Evolutionary conservation across 2,113 vertebrate species (phyloP).

Genomic region (Puffinus mauretanicus): DNA sequence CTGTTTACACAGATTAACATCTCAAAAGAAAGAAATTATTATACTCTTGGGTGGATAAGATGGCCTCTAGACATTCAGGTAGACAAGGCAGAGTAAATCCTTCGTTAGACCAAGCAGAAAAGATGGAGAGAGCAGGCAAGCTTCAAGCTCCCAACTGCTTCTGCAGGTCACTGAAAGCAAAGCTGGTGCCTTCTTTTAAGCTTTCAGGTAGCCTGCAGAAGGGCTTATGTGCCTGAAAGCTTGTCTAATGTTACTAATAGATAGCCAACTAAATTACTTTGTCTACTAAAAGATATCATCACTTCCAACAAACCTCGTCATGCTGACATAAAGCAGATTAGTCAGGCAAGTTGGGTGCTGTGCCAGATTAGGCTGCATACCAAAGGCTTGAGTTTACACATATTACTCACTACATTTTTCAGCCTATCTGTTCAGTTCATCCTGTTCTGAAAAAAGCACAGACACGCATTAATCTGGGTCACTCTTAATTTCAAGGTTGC

Average conservation of each 20-base stretch:
- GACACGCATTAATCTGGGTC: background rate
- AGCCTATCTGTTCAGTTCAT: constrained; percentile 40
- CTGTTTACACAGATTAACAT: background rate
- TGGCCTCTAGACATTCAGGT: background rate
- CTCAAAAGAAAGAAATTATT: background rate
- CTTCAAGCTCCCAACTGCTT: background rate
- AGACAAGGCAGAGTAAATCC: background rate
- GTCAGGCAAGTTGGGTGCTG: constrained; percentile 36
- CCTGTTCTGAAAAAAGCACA: background rate
- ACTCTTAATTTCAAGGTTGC: background rate
- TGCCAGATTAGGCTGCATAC: constrained; percentile 55
- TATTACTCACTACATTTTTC: constrained; percentile 29
- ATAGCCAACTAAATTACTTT: background rate
- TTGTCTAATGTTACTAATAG: background rate
- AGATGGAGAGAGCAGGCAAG: background rate
- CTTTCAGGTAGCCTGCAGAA: background rate
- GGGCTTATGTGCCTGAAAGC: background rate
- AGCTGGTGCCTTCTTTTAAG: background rate
- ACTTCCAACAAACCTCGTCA: constrained; percentile 18
- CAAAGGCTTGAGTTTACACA: constrained; percentile 40
- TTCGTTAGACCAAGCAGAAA: background rate
- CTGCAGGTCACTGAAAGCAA: background rate
- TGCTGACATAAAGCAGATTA: constrained; percentile 49
- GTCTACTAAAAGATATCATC: constrained; percentile 25
- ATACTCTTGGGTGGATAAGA: background rate